Conservation (phyloP, 2,888 invertebrate genomes). For the Eulithis testata region DNA sequence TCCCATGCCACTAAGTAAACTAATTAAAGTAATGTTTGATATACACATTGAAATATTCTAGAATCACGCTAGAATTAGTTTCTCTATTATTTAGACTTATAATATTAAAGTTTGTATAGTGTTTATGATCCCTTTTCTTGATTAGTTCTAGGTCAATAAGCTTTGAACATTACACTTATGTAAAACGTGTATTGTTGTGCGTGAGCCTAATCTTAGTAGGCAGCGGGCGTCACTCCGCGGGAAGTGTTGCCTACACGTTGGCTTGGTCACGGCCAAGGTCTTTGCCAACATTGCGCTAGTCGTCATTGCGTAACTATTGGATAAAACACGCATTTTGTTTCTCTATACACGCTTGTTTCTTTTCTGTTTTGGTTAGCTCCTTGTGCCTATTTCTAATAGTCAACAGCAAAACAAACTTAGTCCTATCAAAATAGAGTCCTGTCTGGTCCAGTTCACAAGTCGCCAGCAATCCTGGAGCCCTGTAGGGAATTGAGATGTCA, state of each 20-base stretch:
- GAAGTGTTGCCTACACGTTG: slow-evolving; percentile 62
- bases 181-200: slow-evolving; percentile 51
- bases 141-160: slow-evolving; percentile 15
- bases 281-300: slow-evolving; percentile 61
- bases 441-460: not conserved
- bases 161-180: slow-evolving; percentile 19
- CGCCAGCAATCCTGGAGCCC: slow-evolving; percentile 13
- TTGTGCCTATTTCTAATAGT: too few species aligned
- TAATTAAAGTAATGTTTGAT: slow-evolving; percentile 27
- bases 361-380: not conserved
- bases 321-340: slow-evolving; percentile 57
- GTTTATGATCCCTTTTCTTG: slow-evolving; percentile 13
- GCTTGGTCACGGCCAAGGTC: slow-evolving; percentile 83
- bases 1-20: slow-evolving; percentile 22
- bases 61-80: slow-evolving; percentile 27
- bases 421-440: not conserved
- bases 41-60: slow-evolving; percentile 30
- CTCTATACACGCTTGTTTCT: slow-evolving; percentile 34
- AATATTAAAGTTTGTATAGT: slow-evolving; percentile 24
- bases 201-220: slow-evolving; percentile 58
- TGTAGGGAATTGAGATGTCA: slow-evolving; percentile 39
- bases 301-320: slow-evolving; percentile 69
- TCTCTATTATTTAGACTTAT: slow-evolving; percentile 27
- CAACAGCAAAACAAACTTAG: not conserved
- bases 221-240: slow-evolving; percentile 63